Conservation (phyloP, 2,888 invertebrate genomes). For the Hirtodrosophila alboralis region DNA sequence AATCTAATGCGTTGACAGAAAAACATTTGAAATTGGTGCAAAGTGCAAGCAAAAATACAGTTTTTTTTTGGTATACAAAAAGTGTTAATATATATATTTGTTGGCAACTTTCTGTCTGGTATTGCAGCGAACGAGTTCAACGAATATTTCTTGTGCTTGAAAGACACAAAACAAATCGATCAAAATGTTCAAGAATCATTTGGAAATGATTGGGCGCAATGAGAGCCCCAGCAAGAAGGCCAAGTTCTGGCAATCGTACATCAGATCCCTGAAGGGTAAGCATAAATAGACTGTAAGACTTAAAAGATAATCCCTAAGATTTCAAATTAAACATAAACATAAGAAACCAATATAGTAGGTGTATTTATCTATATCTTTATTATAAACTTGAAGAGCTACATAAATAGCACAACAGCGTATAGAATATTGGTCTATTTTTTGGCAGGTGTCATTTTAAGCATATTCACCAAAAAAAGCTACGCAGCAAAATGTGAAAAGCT, state of each 20-base stretch:
- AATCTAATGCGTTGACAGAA: conserved; percentile 42
- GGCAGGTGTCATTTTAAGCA: conserved; percentile 73
- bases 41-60: conserved; percentile 40
- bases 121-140: conserved; percentile 90
- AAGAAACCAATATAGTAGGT: background rate
- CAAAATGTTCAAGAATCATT: conserved; percentile 95
- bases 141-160: conserved; percentile 82
- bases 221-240: conserved; percentile 96
- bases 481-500: conserved; percentile 46
- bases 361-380: conserved; percentile 13
- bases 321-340: background rate
- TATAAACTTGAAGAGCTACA: conserved; percentile 33
- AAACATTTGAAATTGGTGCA: conserved; percentile 40
- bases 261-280: conserved; percentile 95
- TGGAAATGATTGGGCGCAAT: conserved; percentile 97
- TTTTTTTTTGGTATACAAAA: background rate
- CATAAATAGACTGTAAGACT: too few relatives aligned
- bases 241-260: conserved; percentile 97
- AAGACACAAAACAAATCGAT: conserved; percentile 85
- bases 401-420: conserved; percentile 54
- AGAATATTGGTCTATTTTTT: conserved; percentile 54
- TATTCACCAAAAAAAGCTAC: conserved; percentile 34
- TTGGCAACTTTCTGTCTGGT: conserved; percentile 27
- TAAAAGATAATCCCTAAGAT: too few relatives aligned
- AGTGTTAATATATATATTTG: conserved; percentile 28